Percentiles rank a stretch among this genome's conserved stretches.
Evolutionary conservation across 2,113 vertebrate genomes (phyloP).

Genomic region (Oryzias javanicus): DNA sequence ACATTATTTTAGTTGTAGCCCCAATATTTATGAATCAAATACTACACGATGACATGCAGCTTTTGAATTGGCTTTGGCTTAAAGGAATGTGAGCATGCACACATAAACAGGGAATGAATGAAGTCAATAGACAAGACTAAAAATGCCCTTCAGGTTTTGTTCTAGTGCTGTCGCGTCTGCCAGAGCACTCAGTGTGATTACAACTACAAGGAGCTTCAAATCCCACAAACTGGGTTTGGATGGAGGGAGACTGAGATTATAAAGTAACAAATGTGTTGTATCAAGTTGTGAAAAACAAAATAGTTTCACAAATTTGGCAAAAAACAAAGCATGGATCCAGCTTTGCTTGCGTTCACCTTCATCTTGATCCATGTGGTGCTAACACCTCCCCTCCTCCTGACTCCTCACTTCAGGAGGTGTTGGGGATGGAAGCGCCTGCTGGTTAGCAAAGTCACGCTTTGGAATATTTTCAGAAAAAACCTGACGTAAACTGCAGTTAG

Average conservation of each 20-base stretch:
- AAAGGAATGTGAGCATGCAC: too few relatives aligned
- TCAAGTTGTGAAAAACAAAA: neutral
- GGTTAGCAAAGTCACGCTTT: neutral
- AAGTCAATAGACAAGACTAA: too few relatives aligned
- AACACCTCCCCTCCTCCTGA: neutral
- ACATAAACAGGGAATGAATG: too few relatives aligned
- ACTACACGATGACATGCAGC: too few relatives aligned
- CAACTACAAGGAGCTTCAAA: slow-evolving; percentile 7
- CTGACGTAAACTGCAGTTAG: slow-evolving; percentile 11
- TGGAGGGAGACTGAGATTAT: neutral
- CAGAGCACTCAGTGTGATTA: slow-evolving; percentile 35
- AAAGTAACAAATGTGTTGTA: too few relatives aligned
- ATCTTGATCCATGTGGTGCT: neutral
- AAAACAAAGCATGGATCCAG: too few relatives aligned
- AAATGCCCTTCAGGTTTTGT: too few relatives aligned
- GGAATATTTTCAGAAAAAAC: neutral
- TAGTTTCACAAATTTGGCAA: too few relatives aligned
- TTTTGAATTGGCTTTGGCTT: too few relatives aligned
- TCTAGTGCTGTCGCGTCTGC: neutral
- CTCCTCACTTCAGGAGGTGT: neutral
- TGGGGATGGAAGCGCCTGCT: slow-evolving; percentile 2
- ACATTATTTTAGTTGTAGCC: too few relatives aligned
- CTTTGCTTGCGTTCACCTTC: too few relatives aligned
- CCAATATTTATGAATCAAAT: too few relatives aligned
- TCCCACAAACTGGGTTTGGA: neutral